Evolutionary conservation across 2,797 vertebrate genomes (phyloP).

Genomic region (Parambassis ranga): DNA sequence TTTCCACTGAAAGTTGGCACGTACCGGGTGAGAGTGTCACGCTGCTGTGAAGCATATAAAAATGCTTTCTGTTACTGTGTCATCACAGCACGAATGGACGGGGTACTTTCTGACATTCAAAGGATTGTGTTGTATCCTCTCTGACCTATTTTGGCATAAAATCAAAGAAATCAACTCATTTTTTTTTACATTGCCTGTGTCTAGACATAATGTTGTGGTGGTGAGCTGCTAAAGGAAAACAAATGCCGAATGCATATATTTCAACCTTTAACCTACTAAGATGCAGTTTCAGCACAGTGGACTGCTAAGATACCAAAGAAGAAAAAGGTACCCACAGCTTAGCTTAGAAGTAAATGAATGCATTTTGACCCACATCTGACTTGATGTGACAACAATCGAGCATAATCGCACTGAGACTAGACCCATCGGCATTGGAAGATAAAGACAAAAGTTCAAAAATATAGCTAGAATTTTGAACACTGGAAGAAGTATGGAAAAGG

Average conservation of each 20-base stretch:
- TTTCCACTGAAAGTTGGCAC: conserved; percentile 21
- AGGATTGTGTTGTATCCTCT: background rate
- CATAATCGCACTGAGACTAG: conserved; percentile 18
- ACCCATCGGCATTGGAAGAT: conserved; percentile 40
- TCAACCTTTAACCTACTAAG: no score
- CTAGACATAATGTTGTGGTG: background rate
- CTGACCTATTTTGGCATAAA: background rate
- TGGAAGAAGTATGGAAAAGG: conserved; percentile 29
- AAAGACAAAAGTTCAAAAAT: conserved; percentile 27
- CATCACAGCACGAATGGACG: background rate
- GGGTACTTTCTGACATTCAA: background rate
- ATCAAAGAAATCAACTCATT: no score
- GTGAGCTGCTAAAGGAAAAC: background rate
- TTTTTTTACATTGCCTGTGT: no score
- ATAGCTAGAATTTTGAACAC: conserved; percentile 33
- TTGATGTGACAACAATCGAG: conserved; percentile 15
- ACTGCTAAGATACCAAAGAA: background rate
- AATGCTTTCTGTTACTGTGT: conserved; percentile 40
- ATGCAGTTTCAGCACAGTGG: background rate
- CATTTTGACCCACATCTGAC: conserved; percentile 38
- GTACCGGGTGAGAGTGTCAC: conserved; percentile 33
- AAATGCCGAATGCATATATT: no score
- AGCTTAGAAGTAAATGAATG: conserved; percentile 18
- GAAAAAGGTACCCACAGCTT: conserved; percentile 16
- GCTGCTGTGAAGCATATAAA: conserved; percentile 16